phyloP scores from a whole-genome alignment of 2,113 vertebrate species.

The Synodontis membranacea region DNA sequence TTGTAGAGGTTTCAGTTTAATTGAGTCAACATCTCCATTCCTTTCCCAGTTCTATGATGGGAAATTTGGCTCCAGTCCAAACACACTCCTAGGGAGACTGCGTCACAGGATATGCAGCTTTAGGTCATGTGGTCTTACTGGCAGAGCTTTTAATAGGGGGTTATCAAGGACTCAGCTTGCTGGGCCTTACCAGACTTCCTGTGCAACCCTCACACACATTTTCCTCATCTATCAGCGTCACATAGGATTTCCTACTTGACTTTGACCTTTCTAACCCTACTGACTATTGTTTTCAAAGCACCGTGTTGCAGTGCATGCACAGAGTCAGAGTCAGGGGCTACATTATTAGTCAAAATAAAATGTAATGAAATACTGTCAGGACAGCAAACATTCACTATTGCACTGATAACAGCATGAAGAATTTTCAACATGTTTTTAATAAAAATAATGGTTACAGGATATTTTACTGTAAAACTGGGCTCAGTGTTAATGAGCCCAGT shows the following conservation, averaged over 20 bases:
- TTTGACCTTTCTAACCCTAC: slow-evolving; percentile 50
- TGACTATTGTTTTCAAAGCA: slow-evolving; percentile 54
- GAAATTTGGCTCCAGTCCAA: slow-evolving; percentile 53
- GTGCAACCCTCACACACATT: slow-evolving; percentile 19
- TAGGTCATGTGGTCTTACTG: slow-evolving; percentile 42
- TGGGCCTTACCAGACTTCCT: slow-evolving; percentile 57
- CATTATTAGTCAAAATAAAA: background rate
- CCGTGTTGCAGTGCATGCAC: slow-evolving; percentile 39
- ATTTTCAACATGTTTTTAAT: background rate
- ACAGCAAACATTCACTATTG: background rate
- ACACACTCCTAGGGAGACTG: slow-evolving; percentile 21
- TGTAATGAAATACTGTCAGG: background rate
- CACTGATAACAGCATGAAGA: no score
- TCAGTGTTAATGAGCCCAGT: no score
- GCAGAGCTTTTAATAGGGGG: slow-evolving; percentile 25
- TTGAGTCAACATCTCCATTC: slow-evolving; percentile 30
- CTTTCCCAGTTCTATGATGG: slow-evolving; percentile 32
- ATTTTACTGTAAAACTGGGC: background rate
- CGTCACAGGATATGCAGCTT: slow-evolving; percentile 43
- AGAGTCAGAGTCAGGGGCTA: background rate
- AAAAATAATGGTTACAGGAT: background rate
- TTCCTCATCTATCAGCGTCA: slow-evolving; percentile 29
- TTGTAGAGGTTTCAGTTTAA: slow-evolving; percentile 25
- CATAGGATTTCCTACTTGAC: slow-evolving; percentile 60
- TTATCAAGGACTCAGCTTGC: slow-evolving; percentile 32